Conservation (phyloP, 2,797 vertebrate species). For the Prunella strophiata region DNA sequence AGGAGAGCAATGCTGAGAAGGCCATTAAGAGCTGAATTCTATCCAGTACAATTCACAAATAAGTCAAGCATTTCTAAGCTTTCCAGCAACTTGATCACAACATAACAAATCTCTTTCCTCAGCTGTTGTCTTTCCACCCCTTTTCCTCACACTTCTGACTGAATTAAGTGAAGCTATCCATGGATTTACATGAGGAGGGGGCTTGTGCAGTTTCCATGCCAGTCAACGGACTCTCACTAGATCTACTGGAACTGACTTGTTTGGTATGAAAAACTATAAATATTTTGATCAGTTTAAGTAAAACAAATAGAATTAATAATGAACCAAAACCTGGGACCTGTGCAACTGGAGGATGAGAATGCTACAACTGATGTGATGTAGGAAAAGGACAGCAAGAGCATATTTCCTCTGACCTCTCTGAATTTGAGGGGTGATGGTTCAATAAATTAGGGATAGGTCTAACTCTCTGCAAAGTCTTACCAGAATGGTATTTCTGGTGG, state of each 20-base stretch:
- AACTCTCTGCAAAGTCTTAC: background rate
- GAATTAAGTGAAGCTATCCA: background rate
- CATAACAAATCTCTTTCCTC: background rate
- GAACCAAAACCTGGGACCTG: background rate
- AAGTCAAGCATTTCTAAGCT: background rate
- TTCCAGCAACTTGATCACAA: background rate
- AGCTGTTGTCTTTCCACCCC: background rate
- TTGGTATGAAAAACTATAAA: background rate
- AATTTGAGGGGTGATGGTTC: background rate
- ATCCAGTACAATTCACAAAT: background rate
- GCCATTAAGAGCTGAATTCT: background rate
- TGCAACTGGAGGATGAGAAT: background rate
- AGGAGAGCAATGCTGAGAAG: fast-evolving
- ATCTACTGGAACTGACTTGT: background rate
- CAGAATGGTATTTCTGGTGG: background rate
- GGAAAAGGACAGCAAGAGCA: background rate
- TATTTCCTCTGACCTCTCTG: background rate
- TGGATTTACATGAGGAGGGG: background rate
- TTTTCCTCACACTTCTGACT: background rate
- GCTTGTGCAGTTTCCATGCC: background rate
- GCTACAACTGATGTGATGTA: background rate
- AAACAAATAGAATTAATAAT: background rate
- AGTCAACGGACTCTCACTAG: background rate
- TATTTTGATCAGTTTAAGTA: background rate
- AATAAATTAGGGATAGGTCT: background rate